Evolutionary conservation across 2,113 vertebrate genomes (phyloP), one percentile per base, ranked within the genome.

Genomic region (Bostrychus sinensis): DNA sequence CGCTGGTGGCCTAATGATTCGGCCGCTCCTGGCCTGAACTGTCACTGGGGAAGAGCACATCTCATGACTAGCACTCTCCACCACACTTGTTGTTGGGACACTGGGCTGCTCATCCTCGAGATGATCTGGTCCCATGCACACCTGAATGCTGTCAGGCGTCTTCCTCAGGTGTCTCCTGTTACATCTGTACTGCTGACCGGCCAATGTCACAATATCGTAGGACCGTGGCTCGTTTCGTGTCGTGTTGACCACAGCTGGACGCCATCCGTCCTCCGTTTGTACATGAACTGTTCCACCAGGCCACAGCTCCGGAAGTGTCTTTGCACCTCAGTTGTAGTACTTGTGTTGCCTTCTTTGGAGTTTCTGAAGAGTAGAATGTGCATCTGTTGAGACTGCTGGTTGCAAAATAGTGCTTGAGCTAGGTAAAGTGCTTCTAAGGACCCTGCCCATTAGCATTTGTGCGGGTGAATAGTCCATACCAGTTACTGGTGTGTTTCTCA

Each of bases 241-340:
- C 14, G 38, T 4, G 0, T 4, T 7, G 14, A 78, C 63, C 2
- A 59, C 43, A 11, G 59, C 54, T 13, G 38, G 38, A 39, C 38
- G 38, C 38, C 38, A 39, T 16, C 38, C 38, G 2, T 12, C 10
- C 14, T 39, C 14, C 1, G 38, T 39, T 26, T 70, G 19, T 65
- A 74, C 66, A 51, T 71, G 57, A 7, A 62, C 70, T 13, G 70
- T 60, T 4, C 2, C 16, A 3, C 66, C 57, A 1, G 59, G 41
- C 7, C 1, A 5, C 43, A 72, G 45, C 28, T 23, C 36, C 3
- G 45, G 67, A 56, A 70, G 41, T 20, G 1, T 16, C n/a, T 71
- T 71, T 22, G 74, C 12, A 11, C 50, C 60, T 63, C 39, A 30
- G 42, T 56, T 56, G 38, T 53, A 62, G 50, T 63, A 17, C 5